A percentile compares a stretch with the other conserved stretches of the same genome.
phyloP scores from a whole-genome alignment of 2,888 invertebrate species.

The Hirtodrosophila cameraria region DNA sequence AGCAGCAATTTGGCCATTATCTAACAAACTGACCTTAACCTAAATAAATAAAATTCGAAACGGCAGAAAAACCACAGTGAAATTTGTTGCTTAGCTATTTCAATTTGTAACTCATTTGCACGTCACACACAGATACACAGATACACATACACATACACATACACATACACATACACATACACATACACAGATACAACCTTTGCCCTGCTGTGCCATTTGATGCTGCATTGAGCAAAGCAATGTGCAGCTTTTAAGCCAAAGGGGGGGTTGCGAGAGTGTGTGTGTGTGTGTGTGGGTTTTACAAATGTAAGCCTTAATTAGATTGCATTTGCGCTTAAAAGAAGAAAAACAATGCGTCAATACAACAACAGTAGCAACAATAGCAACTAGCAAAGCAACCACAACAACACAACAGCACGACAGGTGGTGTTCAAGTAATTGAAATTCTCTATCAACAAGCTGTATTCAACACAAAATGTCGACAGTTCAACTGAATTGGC shows the following conservation, averaged over 20 bases:
- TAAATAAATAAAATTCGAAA: constrained; percentile 30
- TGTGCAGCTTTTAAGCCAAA: constrained; percentile 34
- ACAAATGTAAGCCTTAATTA: constrained; percentile 54
- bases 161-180: too few species aligned
- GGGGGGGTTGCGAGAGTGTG: constrained; percentile 2
- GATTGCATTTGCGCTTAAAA: constrained; percentile 59
- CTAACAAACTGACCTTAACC: constrained; percentile 46
- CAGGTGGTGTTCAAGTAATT: constrained; percentile 46
- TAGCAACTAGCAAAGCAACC: constrained; percentile 5
- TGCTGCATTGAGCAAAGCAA: constrained; percentile 33
- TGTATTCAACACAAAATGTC: constrained; percentile 18
- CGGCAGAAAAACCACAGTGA: constrained; percentile 30
- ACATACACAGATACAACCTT: constrained; percentile 41
- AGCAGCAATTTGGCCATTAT: constrained; percentile 11
- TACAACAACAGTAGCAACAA: constrained; percentile 12
- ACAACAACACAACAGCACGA: constrained; percentile 13
- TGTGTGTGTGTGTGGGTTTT: constrained; percentile 12
- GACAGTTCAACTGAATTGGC: constrained; percentile 13
- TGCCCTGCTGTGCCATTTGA: constrained; percentile 20
- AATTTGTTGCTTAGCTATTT: constrained; percentile 48
- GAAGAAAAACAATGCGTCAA: constrained; percentile 50
- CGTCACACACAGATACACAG: constrained; percentile 48
- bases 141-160: constrained; percentile 55
- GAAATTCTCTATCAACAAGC: constrained; percentile 48
- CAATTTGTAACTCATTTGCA: constrained; percentile 65